Evolutionary conservation across 2,888 invertebrate genomes (phyloP), one percentile per base, ranked within the genome.

Genomic region (Tolmerus cingulatus): DNA sequence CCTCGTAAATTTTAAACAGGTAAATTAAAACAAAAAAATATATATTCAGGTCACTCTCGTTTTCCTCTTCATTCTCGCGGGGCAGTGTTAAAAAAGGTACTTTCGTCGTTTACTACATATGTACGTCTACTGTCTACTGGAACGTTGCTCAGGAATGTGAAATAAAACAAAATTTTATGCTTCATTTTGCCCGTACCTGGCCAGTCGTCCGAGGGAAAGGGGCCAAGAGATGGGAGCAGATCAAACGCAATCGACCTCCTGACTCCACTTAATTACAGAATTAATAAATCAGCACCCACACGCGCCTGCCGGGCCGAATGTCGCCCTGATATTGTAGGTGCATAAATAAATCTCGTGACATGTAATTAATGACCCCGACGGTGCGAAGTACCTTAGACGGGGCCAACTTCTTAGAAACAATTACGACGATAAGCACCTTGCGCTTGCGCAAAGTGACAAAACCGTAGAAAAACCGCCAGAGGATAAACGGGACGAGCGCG

Each of bases 341-440:
- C 84, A 84, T 84, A 84, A 84, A 84, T 84, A 84, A 84, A 66
- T 57, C 66, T 40, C 23, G 23, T 84, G 84, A 84, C 84, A 74
- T 57, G 40, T 84, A 84, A 84, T 84, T 84, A 84, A 84, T 84
- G 84, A 43, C 9, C 84, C 66, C 23, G 23, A 66, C 84, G 66
- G 40, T 19, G 74, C 40, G n/a, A 37, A 66, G 84, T 34, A 27
- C 14, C 66, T 12, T 66, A 66, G 66, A 66, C 23, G 55, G 37
- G 57, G 19, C 7, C 30, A 34, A 37, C 74, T 84, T 84, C 84
- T 77, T 34, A 86, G 77, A 86, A 86, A 86, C 86, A 86, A 86
- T 86, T 86, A 86, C 77, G 55, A 37, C 55, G 77, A 86, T 86
- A 86, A 86, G 76, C 86, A 86, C 86, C 86, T 86, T 84, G 84